Evolutionary conservation across 1,140 invertebrate species (phyloP), one percentile per base, ranked within the genome.

Genomic region (Odontomachus brunneus): DNA sequence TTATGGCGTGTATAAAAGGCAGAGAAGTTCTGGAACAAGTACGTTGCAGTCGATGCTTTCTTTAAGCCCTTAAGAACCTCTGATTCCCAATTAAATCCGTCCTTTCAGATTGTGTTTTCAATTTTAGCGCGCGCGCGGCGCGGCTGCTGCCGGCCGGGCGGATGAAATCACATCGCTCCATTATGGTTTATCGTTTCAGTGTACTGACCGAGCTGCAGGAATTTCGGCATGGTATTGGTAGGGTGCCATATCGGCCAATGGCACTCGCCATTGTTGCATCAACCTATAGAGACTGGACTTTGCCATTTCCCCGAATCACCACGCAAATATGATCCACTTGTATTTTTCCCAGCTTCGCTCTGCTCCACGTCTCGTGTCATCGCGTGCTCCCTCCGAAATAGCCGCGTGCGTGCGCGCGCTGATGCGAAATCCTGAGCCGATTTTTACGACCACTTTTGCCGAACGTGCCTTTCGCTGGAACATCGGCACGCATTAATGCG

Each of bases 221-320:
- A 19, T 55, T 78, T 78, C 29, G n/a, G 29, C 66, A 55, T 53
- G 75, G 38, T 78, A 78, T 78, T 69, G 63, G 53, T 71, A 51
- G 65, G 65, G n/a, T 29, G 65, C 63, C 66, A 57, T 78, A 69
- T 80, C 80, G 80, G 65, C 72, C 85, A 86, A 72, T 87, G 44
- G 76, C 67, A 72, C 69, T 87, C 72, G 26, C 84, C 51, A 72
- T 55, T 59, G 84, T 82, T 66, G 48, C 24, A 51, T 1, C 48
- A 33, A 71, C 26, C 65, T 44, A 44, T 71, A 80, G 26, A 48
- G 29, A 38, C 7, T 12, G 19, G 65, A 71, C 71, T 80, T 80
- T 29, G 29, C 65, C 49, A n/a, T 78, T 78, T 57, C 1, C 33
- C 65, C 24, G 22, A 48, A 80, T n/a, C 48, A 17, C 29, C 53